Percentiles rank a stretch among this genome's conserved stretches.
Conservation (phyloP, 2,797 vertebrate species). For the Pelobates cultripes region DNA sequence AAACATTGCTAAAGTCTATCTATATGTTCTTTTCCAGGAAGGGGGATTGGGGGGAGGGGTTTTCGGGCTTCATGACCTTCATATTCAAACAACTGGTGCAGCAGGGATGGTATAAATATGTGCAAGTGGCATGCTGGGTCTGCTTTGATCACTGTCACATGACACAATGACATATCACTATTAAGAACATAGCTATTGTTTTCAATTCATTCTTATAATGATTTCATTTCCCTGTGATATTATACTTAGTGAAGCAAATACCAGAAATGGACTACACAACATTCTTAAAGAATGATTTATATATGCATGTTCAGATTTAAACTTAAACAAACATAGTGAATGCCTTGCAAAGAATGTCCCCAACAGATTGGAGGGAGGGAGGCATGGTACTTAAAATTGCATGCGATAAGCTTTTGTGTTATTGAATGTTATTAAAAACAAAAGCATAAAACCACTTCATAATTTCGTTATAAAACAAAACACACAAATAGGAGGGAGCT, state of each 20-base stretch:
- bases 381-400: neutral
- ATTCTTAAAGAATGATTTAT: constrained; percentile 18
- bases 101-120: constrained; percentile 62
- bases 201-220: constrained; percentile 49
- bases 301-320: neutral
- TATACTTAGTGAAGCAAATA: neutral
- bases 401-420: neutral
- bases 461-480: no score
- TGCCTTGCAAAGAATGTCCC: neutral
- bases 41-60: neutral
- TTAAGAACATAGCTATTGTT: constrained; percentile 59
- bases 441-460: no score
- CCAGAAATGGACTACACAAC: neutral
- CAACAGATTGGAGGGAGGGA: neutral
- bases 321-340: neutral
- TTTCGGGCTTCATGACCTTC: constrained; percentile 72
- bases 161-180: constrained; percentile 62
- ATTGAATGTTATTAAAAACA: no score
- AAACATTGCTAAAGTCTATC: constrained; percentile 21
- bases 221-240: constrained; percentile 37
- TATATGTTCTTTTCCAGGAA: constrained; percentile 77
- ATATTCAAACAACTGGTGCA: constrained; percentile 68
- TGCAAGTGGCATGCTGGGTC: constrained; percentile 64
- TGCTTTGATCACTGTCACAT: constrained; percentile 70
- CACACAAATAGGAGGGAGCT: no score